Percentiles rank a stretch among this genome's conserved stretches.
phyloP scores from a whole-genome alignment of 2,888 invertebrate species.

The Chouioia cunea region DNA sequence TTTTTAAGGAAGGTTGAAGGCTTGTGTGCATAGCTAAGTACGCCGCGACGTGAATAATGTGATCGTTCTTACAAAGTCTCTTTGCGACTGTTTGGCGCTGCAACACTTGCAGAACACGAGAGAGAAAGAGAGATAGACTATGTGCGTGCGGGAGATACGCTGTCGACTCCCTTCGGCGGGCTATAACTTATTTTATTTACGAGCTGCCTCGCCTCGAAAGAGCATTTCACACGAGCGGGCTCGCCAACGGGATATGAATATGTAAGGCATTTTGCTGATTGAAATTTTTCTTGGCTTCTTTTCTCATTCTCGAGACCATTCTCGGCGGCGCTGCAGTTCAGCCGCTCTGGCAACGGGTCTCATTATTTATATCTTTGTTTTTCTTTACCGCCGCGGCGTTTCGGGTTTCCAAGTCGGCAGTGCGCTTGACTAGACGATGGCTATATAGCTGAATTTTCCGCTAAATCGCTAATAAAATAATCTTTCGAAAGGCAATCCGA shows the following conservation, averaged over 20 bases:
- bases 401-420: constrained; percentile 30
- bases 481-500: constrained; percentile 24
- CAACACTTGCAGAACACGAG: constrained; percentile 43
- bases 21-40: constrained; percentile 23
- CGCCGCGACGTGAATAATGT: no score
- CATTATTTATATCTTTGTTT: constrained; percentile 47
- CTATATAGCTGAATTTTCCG: constrained; percentile 3
- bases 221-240: neutral
- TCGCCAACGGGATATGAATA: constrained; percentile 58
- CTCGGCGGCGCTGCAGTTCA: neutral
- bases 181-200: constrained; percentile 57
- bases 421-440: no score
- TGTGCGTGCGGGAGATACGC: constrained; percentile 47
- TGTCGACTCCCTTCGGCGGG: constrained; percentile 52
- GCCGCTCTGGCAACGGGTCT: constrained; percentile 35
- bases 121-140: no score
- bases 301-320: constrained; percentile 49
- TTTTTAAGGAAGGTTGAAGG: neutral
- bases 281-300: constrained; percentile 65
- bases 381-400: constrained; percentile 39
- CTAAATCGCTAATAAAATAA: constrained; percentile 30
- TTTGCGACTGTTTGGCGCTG: constrained; percentile 42
- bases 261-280: constrained; percentile 67
- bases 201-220: constrained; percentile 40
- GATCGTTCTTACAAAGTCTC: constrained; percentile 29